Evolutionary conservation across 2,888 invertebrate genomes (phyloP).

Genomic region (Allygus modestus): DNA sequence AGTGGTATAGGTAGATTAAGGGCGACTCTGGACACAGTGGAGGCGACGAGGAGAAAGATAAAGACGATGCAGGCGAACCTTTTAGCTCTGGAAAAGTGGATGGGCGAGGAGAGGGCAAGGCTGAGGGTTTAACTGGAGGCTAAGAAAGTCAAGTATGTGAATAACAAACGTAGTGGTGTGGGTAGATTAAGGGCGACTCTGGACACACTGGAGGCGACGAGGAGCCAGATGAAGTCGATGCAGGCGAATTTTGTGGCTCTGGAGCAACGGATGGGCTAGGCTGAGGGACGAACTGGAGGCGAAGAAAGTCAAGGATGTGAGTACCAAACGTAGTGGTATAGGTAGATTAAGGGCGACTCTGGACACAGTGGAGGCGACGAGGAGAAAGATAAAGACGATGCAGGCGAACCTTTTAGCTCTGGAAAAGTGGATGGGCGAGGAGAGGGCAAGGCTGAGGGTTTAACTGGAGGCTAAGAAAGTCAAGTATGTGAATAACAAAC

Average conservation of each 20-base stretch:
- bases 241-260: constrained; percentile 77
- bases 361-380: constrained; percentile 86
- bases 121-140: constrained; percentile 57
- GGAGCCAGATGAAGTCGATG: constrained; percentile 88
- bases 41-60: constrained; percentile 90
- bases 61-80: constrained; percentile 81
- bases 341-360: constrained; percentile 80
- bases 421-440: constrained; percentile 80
- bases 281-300: too few relatives aligned
- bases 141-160: constrained; percentile 54
- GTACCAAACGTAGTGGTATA: too few relatives aligned
- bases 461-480: constrained; percentile 57
- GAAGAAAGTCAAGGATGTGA: too few relatives aligned
- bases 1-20: too few relatives aligned
- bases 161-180: too few relatives aligned
- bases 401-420: constrained; percentile 77
- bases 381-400: constrained; percentile 88
- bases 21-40: constrained; percentile 83
- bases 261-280: constrained; percentile 84
- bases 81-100: constrained; percentile 80
- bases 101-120: constrained; percentile 79
- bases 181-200: constrained; percentile 80
- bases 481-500: constrained; percentile 37
- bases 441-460: constrained; percentile 52
- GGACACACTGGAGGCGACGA: constrained; percentile 86